Percentiles rank a stretch among this genome's conserved stretches.
Evolutionary conservation across 1,140 invertebrate genomes (phyloP).

Genomic region (Gryllus bimaculatus): DNA sequence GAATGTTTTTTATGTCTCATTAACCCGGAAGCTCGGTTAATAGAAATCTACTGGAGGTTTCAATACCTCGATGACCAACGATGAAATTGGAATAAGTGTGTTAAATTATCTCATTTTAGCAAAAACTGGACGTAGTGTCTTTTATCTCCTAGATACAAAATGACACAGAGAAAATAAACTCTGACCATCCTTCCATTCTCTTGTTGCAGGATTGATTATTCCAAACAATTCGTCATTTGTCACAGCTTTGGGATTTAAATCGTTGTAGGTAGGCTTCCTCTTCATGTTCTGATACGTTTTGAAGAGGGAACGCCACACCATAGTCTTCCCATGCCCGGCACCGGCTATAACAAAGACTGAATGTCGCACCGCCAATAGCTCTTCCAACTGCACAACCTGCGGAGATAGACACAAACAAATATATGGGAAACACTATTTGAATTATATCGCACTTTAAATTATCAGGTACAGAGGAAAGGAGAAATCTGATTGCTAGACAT

Average conservation of each 20-base stretch:
- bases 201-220: conserved; percentile 85
- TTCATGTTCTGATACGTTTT: conserved; percentile 71
- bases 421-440: neutral
- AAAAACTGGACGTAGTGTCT: no score
- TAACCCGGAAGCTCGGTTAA: no score
- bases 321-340: conserved; percentile 87
- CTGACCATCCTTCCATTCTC: conserved; percentile 93
- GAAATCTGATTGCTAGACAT: no score
- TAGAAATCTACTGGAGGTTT: no score
- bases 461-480: no score
- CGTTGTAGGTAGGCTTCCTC: conserved; percentile 73
- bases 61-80: no score
- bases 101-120: no score
- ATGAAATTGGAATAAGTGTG: no score
- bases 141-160: no score
- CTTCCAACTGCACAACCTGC: conserved; percentile 82
- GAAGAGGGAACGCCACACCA: conserved; percentile 85
- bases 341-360: conserved; percentile 89
- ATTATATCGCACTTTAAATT: no score
- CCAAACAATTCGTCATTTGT: conserved; percentile 95
- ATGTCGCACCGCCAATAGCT: conserved; percentile 85
- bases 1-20: no score
- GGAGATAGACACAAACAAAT: conserved; percentile 10
- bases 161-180: neutral
- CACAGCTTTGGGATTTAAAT: conserved; percentile 90